phyloP scores from a whole-genome alignment of 1,140 invertebrate genomes.

The Thaumatotibia leucotreta region DNA sequence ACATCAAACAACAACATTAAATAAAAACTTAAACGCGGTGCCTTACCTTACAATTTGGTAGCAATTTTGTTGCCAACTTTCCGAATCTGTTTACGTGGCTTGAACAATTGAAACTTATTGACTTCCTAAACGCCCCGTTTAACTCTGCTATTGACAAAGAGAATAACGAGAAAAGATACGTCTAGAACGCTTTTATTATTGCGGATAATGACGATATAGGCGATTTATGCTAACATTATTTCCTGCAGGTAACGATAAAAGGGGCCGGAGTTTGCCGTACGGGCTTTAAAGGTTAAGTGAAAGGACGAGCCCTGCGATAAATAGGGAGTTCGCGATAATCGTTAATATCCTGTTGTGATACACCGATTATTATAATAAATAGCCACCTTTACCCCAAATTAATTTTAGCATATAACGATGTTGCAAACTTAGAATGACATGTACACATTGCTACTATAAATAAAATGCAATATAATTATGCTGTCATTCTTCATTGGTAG shows the following conservation, averaged over 20 bases:
- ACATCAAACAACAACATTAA: background rate
- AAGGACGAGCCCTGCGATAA: background rate
- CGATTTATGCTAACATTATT: conserved; percentile 9
- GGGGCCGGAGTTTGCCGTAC: background rate
- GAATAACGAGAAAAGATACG: background rate
- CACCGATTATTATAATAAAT: background rate
- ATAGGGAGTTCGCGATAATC: background rate
- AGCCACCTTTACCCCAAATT: background rate
- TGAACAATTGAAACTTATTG: conserved; percentile 4
- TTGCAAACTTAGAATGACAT: background rate
- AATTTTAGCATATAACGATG: background rate
- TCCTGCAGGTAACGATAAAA: background rate
- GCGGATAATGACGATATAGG: background rate
- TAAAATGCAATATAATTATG: too few species aligned
- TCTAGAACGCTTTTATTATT: background rate
- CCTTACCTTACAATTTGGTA: background rate
- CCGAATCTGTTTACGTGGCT: background rate
- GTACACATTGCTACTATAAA: too few species aligned
- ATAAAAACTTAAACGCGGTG: background rate
- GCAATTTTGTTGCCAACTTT: background rate
- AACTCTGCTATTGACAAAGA: background rate
- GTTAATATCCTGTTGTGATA: background rate
- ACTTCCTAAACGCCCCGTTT: background rate
- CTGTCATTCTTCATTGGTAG: too few species aligned
- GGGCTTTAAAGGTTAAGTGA: background rate